phyloP scores from a whole-genome alignment of 2,797 vertebrate genomes.

The Spondyliosoma cantharus region DNA sequence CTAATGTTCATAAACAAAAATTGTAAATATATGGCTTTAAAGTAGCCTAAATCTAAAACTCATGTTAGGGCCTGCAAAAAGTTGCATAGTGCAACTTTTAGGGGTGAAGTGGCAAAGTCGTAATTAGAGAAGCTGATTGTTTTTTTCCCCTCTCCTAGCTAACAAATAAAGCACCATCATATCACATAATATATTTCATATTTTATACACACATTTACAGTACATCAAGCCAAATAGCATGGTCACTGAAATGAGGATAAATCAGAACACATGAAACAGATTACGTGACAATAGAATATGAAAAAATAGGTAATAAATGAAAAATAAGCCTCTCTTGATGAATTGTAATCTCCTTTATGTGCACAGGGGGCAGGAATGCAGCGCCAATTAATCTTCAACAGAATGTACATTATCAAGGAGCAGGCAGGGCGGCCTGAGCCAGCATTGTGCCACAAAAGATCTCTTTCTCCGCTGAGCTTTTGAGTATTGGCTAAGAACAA shows the following conservation, averaged over 20 bases:
- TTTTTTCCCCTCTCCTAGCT: not conserved
- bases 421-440: conserved; percentile 33
- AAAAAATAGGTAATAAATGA: conserved; percentile 27
- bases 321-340: conserved; percentile 37
- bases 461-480: conserved; percentile 68
- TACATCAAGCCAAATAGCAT: not conserved
- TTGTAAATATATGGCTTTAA: too few species aligned
- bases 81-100: too few species aligned
- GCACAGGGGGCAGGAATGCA: conserved; percentile 43
- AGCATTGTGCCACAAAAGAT: conserved; percentile 62
- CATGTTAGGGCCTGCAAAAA: too few species aligned
- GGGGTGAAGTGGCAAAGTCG: not conserved
- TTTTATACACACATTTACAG: not conserved
- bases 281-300: not conserved
- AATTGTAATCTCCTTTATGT: conserved; percentile 59
- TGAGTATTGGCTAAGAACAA: conserved; percentile 61
- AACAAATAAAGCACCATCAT: not conserved
- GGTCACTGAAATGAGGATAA: not conserved
- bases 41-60: too few species aligned
- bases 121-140: not conserved
- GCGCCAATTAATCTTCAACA: conserved; percentile 66
- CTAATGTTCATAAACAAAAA: too few species aligned
- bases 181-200: not conserved
- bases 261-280: not conserved
- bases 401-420: conserved; percentile 55